Conservation (phyloP, 2,113 vertebrate genomes). For the Percina caprodes region DNA sequence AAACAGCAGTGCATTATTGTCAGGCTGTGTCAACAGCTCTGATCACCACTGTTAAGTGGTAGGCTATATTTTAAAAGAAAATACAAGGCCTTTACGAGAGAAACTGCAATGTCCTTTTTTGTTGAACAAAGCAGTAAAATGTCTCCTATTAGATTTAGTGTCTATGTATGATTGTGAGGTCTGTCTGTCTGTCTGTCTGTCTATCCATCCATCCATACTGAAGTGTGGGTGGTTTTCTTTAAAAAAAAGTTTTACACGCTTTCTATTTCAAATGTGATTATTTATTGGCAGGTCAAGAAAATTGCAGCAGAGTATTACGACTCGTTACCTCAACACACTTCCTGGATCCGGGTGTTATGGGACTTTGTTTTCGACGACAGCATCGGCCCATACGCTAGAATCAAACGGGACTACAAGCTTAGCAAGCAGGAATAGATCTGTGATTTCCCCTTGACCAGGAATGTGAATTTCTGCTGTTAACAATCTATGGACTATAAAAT, state of each 20-base stretch:
- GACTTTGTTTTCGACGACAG: conserved; percentile 94
- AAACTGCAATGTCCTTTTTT: neutral
- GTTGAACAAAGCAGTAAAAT: neutral
- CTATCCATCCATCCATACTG: no score
- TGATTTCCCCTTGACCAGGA: neutral
- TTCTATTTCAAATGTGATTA: neutral
- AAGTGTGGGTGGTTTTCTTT: no score
- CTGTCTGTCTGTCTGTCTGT: no score
- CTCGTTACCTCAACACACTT: conserved; percentile 92
- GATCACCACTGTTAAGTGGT: neutral
- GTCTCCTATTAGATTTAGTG: neutral
- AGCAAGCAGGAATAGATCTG: conserved; percentile 74
- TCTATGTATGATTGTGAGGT: neutral
- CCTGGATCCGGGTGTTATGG: conserved; percentile 95
- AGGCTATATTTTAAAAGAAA: no score
- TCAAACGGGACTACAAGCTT: conserved; percentile 91
- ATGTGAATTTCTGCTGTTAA: conserved; percentile 21
- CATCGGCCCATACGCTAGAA: conserved; percentile 91
- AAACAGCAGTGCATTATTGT: neutral
- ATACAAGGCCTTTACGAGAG: neutral
- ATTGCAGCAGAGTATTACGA: conserved; percentile 97
- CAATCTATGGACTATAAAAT: neutral
- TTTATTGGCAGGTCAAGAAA: conserved; percentile 89
- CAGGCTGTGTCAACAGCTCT: neutral
- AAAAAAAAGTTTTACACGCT: no score